These are phyloP conservation scores for Smittia aterrima DNA, from an alignment of 2,888 invertebrate genomes.

Conservation along the genomic window DNA sequence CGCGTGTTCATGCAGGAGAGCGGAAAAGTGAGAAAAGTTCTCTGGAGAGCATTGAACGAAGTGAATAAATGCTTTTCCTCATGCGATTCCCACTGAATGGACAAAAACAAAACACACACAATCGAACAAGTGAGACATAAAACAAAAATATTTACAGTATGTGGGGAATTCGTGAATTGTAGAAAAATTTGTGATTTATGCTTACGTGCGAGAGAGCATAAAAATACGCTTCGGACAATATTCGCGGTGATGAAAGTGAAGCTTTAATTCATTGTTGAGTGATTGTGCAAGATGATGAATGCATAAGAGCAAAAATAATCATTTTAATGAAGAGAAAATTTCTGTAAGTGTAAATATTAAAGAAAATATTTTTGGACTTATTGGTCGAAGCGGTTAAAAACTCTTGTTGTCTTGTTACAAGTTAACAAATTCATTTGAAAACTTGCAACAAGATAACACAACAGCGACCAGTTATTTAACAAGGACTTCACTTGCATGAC, in stretches of 20 bases:
- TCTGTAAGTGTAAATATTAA: no score
- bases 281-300: no score
- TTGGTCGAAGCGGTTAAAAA: no score
- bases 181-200: slow-evolving; percentile 19
- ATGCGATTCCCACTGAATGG: not conserved
- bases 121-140: slow-evolving; percentile 36
- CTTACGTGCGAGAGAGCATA: slow-evolving; percentile 12
- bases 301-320: no score
- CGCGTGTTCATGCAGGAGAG: not conserved
- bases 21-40: not conserved
- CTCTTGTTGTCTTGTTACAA: no score
- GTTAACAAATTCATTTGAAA: no score
- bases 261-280: no score
- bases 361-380: no score
- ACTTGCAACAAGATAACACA: no score
- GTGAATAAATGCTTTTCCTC: slow-evolving; percentile 11
- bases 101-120: slow-evolving; percentile 35
- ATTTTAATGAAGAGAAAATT: no score
- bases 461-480: no score
- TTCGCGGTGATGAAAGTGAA: not conserved
- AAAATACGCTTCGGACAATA: not conserved
- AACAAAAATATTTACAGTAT: slow-evolving; percentile 29
- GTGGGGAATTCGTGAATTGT: slow-evolving; percentile 16
- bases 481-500: no score
- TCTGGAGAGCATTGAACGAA: slow-evolving; percentile 9